Percentiles rank a stretch among this genome's conserved stretches.
Conservation (phyloP, 2,113 vertebrate species). For the Forbesichthys papilliferus region DNA sequence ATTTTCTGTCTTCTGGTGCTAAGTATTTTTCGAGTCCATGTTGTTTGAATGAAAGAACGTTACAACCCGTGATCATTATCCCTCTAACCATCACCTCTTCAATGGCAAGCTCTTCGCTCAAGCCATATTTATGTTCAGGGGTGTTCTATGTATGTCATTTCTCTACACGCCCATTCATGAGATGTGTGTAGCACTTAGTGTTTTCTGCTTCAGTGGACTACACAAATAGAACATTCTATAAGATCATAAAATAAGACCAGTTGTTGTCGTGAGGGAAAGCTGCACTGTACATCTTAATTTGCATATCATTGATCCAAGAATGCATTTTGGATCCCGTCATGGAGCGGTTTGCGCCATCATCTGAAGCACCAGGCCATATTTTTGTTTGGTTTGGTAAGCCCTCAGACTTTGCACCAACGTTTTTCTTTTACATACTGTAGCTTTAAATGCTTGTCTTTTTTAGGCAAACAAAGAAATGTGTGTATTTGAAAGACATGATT, state of each 20-base stretch:
- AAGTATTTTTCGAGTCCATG: slow-evolving; percentile 73
- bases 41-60: slow-evolving; percentile 66
- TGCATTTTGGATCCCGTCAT: slow-evolving; percentile 44
- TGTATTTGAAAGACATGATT: slow-evolving; percentile 25
- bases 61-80: slow-evolving; percentile 52
- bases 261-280: slow-evolving; percentile 22
- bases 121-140: slow-evolving; percentile 34
- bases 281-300: slow-evolving; percentile 41
- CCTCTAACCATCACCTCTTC: slow-evolving; percentile 37
- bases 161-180: slow-evolving; percentile 39
- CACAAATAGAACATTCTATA: slow-evolving; percentile 15
- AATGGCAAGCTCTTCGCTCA: slow-evolving; percentile 45
- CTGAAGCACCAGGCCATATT: slow-evolving; percentile 33
- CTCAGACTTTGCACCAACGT: slow-evolving; percentile 55
- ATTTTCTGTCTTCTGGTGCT: slow-evolving; percentile 88
- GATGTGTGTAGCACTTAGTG: slow-evolving; percentile 43
- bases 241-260: slow-evolving; percentile 27
- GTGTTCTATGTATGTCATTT: slow-evolving; percentile 58
- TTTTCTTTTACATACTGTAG: slow-evolving; percentile 32
- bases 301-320: slow-evolving; percentile 41
- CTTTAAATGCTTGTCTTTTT: slow-evolving; percentile 41
- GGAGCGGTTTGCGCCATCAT: slow-evolving; percentile 24
- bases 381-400: slow-evolving; percentile 27
- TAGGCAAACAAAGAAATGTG: not conserved
- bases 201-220: slow-evolving; percentile 41